Evolutionary conservation across 2,113 vertebrate genomes (phyloP).

Genomic region (Lethenteron reissneri): DNA sequence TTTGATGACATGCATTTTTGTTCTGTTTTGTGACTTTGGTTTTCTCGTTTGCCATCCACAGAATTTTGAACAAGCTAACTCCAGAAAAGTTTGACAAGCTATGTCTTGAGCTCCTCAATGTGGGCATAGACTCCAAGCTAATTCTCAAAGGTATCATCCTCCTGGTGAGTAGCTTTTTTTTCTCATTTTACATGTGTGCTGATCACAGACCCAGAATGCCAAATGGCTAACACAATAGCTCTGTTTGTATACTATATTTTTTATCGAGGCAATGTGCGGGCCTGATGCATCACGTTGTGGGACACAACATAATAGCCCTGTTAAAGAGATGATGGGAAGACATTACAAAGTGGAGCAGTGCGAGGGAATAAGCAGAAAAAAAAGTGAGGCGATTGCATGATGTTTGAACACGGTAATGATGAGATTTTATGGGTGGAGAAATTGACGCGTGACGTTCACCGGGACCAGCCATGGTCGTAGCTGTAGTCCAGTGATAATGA

Average conservation of each 20-base stretch:
- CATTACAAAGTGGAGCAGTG: too few species aligned
- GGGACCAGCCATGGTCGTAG: too few species aligned
- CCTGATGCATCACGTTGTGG: too few species aligned
- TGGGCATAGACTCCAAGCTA: conserved; percentile 99
- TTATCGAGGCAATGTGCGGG: too few species aligned
- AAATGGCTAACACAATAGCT: neutral
- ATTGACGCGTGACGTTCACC: too few species aligned
- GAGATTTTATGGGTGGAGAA: too few species aligned
- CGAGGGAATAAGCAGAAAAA: too few species aligned
- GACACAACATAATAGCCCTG: too few species aligned
- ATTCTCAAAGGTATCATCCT: conserved; percentile 99
- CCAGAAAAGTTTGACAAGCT: conserved; percentile 99
- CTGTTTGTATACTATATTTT: neutral
- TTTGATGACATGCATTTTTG: neutral
- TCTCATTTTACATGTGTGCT: neutral
- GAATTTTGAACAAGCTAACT: conserved; percentile 99
- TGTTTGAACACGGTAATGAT: too few species aligned
- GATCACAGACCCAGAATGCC: neutral
- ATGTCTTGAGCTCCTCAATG: conserved; percentile 99
- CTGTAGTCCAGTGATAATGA: too few species aligned
- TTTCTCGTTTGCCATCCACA: conserved; percentile 14
- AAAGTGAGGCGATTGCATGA: too few species aligned
- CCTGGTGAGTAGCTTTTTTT: conserved; percentile 44
- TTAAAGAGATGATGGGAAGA: too few species aligned
- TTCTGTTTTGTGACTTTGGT: neutral